Conservation (phyloP, 1,140 invertebrate genomes). For the Cotesia vestalis region DNA sequence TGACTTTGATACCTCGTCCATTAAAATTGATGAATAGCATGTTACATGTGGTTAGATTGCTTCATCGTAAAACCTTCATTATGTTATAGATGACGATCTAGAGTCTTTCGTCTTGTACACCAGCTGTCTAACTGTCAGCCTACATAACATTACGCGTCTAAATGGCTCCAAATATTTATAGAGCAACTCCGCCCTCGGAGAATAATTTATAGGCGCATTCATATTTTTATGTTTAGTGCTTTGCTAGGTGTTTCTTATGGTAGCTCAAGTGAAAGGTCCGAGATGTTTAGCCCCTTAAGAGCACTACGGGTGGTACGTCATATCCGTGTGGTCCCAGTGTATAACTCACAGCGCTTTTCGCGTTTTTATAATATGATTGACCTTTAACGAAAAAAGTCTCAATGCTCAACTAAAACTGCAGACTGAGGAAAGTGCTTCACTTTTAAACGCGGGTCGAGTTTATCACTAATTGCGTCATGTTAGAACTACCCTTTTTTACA, state of each 20-base stretch:
- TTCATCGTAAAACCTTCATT: slow-evolving; percentile 17
- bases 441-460: too few relatives aligned
- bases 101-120: slow-evolving; percentile 12
- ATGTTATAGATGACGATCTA: not conserved
- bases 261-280: slow-evolving; percentile 28
- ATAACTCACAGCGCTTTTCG: slow-evolving; percentile 5
- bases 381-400: not conserved
- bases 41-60: not conserved
- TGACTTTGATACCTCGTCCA: too few relatives aligned
- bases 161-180: slow-evolving; percentile 41
- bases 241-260: slow-evolving; percentile 19
- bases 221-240: slow-evolving; percentile 11
- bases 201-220: slow-evolving; percentile 31
- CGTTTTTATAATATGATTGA: slow-evolving; percentile 6
- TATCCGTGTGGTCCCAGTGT: slow-evolving; percentile 18
- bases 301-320: slow-evolving; percentile 25
- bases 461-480: not conserved
- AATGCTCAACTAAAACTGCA: too few relatives aligned
- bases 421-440: too few relatives aligned
- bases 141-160: slow-evolving; percentile 11
- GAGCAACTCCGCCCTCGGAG: slow-evolving; percentile 21
- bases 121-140: slow-evolving; percentile 23
- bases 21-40: too few relatives aligned
- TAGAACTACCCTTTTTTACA: not conserved
- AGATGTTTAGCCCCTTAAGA: slow-evolving; percentile 35